phyloP scores from a whole-genome alignment of 1,140 invertebrate species.

The Stegodyphus mimosarum region DNA sequence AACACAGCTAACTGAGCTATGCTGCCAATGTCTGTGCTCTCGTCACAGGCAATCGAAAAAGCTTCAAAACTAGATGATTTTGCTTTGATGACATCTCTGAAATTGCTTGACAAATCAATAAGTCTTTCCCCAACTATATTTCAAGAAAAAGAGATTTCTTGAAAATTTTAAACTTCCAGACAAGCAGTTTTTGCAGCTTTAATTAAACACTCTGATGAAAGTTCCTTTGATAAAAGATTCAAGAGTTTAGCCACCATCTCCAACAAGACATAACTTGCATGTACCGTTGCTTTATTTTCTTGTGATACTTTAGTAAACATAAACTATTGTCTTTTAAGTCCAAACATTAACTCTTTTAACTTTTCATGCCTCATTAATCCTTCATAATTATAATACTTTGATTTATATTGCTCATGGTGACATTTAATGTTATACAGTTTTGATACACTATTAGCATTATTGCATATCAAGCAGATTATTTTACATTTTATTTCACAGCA shows the following conservation, averaged over 20 bases:
- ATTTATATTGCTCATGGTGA: slow-evolving; percentile 1
- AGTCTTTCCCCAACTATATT: neutral
- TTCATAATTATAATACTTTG: slow-evolving; percentile 1
- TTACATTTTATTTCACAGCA: neutral
- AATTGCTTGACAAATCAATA: neutral
- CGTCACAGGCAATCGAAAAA: slow-evolving; percentile 6
- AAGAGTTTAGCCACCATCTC: neutral
- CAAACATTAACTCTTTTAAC: slow-evolving; percentile 4
- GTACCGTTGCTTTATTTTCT: slow-evolving; percentile 2
- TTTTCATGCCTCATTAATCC: slow-evolving; percentile 1
- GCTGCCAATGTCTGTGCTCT: neutral
- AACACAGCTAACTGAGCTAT: slow-evolving; percentile 13
- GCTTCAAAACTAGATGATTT: slow-evolving; percentile 16
- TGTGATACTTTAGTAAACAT: slow-evolving; percentile 2
- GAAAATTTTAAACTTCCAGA: neutral
- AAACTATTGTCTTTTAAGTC: neutral
- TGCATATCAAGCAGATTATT: neutral
- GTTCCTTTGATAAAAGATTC: slow-evolving; percentile 8
- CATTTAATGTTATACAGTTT: neutral
- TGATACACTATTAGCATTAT: neutral
- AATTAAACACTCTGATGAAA: slow-evolving; percentile 14
- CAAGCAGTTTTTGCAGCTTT: slow-evolving; percentile 3
- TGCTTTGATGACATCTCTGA: slow-evolving; percentile 5
- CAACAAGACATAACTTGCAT: slow-evolving; percentile 11
- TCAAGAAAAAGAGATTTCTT: slow-evolving; percentile 9